Evolutionary conservation across 2,113 vertebrate species (phyloP).

Genomic region (Lepus timidus): DNA sequence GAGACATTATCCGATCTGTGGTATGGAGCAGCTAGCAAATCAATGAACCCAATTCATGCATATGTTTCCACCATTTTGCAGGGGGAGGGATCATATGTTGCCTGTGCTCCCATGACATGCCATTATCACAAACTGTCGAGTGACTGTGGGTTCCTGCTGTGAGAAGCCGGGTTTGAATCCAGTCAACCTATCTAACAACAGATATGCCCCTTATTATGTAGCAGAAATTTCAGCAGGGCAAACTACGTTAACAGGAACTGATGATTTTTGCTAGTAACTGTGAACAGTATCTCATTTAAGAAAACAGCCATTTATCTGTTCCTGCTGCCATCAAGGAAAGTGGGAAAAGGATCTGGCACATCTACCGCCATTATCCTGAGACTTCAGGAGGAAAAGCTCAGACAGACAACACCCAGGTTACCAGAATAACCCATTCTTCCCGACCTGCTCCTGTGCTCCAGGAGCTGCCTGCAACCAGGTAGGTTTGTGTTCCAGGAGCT

Average conservation of each 20-base stretch:
- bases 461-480: slow-evolving; percentile 82
- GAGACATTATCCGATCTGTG: slow-evolving; percentile 33
- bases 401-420: slow-evolving; percentile 68
- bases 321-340: neutral
- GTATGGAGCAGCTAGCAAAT: neutral
- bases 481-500: slow-evolving; percentile 86
- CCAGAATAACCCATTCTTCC: slow-evolving; percentile 72
- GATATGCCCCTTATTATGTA: neutral
- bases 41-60: neutral
- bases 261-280: slow-evolving; percentile 23
- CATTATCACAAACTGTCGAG: neutral
- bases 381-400: slow-evolving; percentile 73
- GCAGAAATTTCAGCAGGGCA: slow-evolving; percentile 18
- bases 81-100: neutral
- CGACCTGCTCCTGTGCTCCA: slow-evolving; percentile 74
- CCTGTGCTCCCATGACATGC: neutral
- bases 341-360: slow-evolving; percentile 39
- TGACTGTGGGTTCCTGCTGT: neutral
- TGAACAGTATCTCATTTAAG: slow-evolving; percentile 11
- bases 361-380: neutral
- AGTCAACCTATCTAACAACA: neutral
- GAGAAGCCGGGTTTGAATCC: slow-evolving; percentile 15
- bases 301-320: slow-evolving; percentile 1
- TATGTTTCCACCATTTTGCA: neutral
- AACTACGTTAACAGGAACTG: slow-evolving; percentile 22